Evolutionary conservation across 2,797 vertebrate genomes (phyloP).

Genomic region (Spondyliosoma cantharus): DNA sequence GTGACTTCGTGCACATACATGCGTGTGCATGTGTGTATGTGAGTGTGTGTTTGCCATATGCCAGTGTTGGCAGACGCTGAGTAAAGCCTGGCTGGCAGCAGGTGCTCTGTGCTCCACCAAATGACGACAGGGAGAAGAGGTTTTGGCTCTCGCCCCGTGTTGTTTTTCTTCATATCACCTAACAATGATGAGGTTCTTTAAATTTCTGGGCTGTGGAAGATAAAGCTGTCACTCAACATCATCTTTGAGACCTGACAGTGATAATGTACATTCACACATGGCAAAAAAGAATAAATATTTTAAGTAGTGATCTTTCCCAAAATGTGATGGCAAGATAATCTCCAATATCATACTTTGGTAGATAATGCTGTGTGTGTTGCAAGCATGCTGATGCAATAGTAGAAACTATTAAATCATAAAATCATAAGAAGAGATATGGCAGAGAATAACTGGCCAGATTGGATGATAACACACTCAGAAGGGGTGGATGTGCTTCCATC

Average conservation of each 20-base stretch:
- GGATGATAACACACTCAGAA: neutral
- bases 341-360: neutral
- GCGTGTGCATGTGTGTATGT: constrained; percentile 3
- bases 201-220: neutral
- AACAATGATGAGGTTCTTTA: constrained; percentile 32
- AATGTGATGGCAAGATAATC: constrained; percentile 13
- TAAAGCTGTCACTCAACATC: constrained; percentile 3
- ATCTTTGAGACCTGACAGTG: neutral
- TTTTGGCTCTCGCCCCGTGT: constrained; percentile 37
- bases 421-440: neutral
- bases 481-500: neutral
- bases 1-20: neutral
- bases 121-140: constrained; percentile 31
- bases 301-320: neutral
- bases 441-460: neutral
- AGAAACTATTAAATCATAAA: neutral
- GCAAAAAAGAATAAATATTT: too few species aligned
- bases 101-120: constrained; percentile 54
- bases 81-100: constrained; percentile 52
- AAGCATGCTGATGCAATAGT: constrained; percentile 4
- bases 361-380: neutral
- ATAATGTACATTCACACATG: neutral
- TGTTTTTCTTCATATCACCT: constrained; percentile 46
- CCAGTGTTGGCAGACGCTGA: constrained; percentile 42
- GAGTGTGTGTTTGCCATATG: constrained; percentile 62